A percentile compares a stretch with the other conserved stretches of the same genome.
Evolutionary conservation across 2,113 vertebrate species (phyloP).

Genomic region (Ancistrus triradiatus): DNA sequence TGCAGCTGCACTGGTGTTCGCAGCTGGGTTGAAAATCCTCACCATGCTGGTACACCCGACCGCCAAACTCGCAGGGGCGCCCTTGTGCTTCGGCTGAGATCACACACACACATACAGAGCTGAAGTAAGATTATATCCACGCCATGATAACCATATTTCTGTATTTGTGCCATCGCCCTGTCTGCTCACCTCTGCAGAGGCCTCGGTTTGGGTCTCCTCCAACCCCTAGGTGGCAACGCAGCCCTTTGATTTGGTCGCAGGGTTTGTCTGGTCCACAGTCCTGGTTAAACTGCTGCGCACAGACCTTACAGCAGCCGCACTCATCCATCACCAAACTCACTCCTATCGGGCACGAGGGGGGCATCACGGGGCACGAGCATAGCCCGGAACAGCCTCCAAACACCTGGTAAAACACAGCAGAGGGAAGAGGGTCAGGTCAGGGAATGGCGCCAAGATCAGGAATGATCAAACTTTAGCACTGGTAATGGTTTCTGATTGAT

Average conservation of each 20-base stretch:
- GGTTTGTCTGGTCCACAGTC: slow-evolving; percentile 62
- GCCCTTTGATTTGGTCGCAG: slow-evolving; percentile 74
- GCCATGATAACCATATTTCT: too few relatives aligned
- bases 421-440: not conserved
- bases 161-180: not conserved
- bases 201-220: slow-evolving; percentile 59
- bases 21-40: slow-evolving; percentile 73
- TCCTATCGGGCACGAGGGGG: slow-evolving; percentile 55
- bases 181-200: slow-evolving; percentile 64
- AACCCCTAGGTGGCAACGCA: slow-evolving; percentile 68
- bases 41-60: slow-evolving; percentile 66
- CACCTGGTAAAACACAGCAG: slow-evolving; percentile 19
- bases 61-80: slow-evolving; percentile 65
- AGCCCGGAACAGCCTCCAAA: slow-evolving; percentile 21
- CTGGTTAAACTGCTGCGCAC: slow-evolving; percentile 70
- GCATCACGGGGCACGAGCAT: slow-evolving; percentile 57
- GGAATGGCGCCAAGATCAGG: too few relatives aligned
- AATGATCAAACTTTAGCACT: not conserved
- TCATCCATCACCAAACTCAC: slow-evolving; percentile 64
- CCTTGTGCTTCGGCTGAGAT: slow-evolving; percentile 64
- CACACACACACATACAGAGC: slow-evolving; percentile 3
- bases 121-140: not conserved
- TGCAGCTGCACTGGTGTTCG: slow-evolving; percentile 71
- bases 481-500: not conserved
- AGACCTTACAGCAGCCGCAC: slow-evolving; percentile 72